Conservation (phyloP, 2,888 invertebrate genomes). For the Caenorhabditis sp. region DNA sequence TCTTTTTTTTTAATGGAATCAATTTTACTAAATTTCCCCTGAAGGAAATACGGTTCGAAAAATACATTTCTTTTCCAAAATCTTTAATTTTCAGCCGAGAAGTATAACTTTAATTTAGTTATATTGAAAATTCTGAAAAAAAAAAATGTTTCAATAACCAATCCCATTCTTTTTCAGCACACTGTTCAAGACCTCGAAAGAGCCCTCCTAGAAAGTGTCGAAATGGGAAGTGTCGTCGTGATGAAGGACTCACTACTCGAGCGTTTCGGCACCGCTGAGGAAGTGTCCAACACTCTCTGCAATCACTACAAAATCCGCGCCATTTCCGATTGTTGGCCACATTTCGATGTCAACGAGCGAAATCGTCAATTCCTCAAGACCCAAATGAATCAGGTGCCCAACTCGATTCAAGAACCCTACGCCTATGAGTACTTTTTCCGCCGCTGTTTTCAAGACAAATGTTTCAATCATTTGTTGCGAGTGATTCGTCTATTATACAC, state of each 20-base stretch:
- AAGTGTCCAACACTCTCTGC: constrained; percentile 25
- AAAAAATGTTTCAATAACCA: no score
- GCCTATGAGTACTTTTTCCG: constrained; percentile 56
- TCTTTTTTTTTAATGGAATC: no score
- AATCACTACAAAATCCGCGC: constrained; percentile 43
- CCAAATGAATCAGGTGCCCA: constrained; percentile 48
- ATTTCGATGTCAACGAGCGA: constrained; percentile 40
- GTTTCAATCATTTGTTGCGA: constrained; percentile 46
- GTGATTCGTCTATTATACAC: constrained; percentile 48
- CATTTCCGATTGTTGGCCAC: constrained; percentile 48
- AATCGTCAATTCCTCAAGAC: constrained; percentile 50
- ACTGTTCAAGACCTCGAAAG: constrained; percentile 32
- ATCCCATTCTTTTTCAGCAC: constrained; percentile 24
- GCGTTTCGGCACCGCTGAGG: constrained; percentile 39
- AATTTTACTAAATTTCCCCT: no score
- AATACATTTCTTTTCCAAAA: no score
- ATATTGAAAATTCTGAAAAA: no score
- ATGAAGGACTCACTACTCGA: constrained; percentile 48
- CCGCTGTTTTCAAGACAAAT: constrained; percentile 35
- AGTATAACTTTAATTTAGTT: no score
- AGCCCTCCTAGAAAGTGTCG: constrained; percentile 34
- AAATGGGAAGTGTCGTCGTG: constrained; percentile 28
- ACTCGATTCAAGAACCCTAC: constrained; percentile 43
- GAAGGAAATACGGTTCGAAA: no score
- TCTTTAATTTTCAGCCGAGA: no score